These are phyloP conservation scores for Phaedon cochleariae DNA, from an alignment of 2,888 invertebrate genomes.

Conservation along the genomic window DNA sequence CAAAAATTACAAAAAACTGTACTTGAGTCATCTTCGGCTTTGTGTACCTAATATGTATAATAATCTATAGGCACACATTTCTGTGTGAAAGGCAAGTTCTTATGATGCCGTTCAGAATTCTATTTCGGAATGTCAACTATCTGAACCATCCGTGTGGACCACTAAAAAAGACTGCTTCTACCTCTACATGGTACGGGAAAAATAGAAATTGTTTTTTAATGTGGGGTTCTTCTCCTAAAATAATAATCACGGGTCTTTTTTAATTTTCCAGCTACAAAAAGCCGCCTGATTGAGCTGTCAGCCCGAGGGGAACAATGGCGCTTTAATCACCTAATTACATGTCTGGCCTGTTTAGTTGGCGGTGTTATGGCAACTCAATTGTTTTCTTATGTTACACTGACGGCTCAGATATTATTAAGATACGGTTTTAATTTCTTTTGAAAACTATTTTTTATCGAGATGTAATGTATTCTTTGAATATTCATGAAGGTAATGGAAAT, in stretches of 20 bases:
- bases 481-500: slow-evolving; percentile 35
- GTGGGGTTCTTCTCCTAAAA: slow-evolving; percentile 57
- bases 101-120: too few species aligned
- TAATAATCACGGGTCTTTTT: slow-evolving; percentile 55
- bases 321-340: slow-evolving; percentile 62
- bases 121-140: neutral
- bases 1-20: too few species aligned
- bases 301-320: slow-evolving; percentile 60
- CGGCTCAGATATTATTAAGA: slow-evolving; percentile 40
- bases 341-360: slow-evolving; percentile 58
- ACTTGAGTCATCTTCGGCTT: too few species aligned
- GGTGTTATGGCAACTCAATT: slow-evolving; percentile 57
- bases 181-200: slow-evolving; percentile 26
- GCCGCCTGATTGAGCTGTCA: slow-evolving; percentile 62
- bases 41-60: too few species aligned
- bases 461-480: slow-evolving; percentile 36
- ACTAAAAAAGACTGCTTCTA: neutral
- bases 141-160: neutral
- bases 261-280: slow-evolving; percentile 54
- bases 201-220: slow-evolving; percentile 62
- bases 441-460: slow-evolving; percentile 37
- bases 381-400: slow-evolving; percentile 46
- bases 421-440: slow-evolving; percentile 44
- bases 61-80: too few species aligned
- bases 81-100: too few species aligned